Evolutionary conservation across 1,140 invertebrate species (phyloP).

Genomic region (Papilio glaucus): DNA sequence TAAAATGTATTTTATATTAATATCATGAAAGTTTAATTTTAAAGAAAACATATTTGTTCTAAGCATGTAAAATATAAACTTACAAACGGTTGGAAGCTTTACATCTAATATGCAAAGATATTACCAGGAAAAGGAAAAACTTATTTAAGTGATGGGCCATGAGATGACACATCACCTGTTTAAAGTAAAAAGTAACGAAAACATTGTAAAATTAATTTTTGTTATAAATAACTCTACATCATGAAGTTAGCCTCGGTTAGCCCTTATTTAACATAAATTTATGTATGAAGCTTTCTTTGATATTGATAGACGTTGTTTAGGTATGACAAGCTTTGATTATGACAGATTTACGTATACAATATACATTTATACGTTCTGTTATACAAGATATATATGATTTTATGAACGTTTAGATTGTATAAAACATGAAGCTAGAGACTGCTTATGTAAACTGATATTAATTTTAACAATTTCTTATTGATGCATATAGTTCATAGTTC

Average conservation of each 20-base stretch:
- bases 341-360: slow-evolving; percentile 1
- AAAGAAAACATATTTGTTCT: slow-evolving; percentile 5
- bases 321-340: slow-evolving; percentile 1
- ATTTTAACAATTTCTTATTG: too few relatives aligned
- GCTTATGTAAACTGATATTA: too few relatives aligned
- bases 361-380: neutral
- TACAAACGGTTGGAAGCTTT: slow-evolving; percentile 14
- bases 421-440: too few relatives aligned
- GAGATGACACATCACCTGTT: slow-evolving; percentile 10
- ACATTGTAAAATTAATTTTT: slow-evolving; percentile 11
- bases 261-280: slow-evolving; percentile 4
- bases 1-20: slow-evolving; percentile 18
- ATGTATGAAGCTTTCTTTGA: slow-evolving; percentile 9
- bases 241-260: neutral
- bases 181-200: slow-evolving; percentile 10
- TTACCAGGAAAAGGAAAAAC: neutral
- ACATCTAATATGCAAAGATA: neutral
- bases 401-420: too few relatives aligned
- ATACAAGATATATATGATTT: too few relatives aligned
- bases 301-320: neutral
- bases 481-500: too few relatives aligned
- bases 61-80: slow-evolving; percentile 24
- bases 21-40: neutral
- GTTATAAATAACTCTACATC: slow-evolving; percentile 15
- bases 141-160: slow-evolving; percentile 12